Evolutionary conservation across 2,797 vertebrate genomes (phyloP).

Genomic region (Mormyrops attenuatus): DNA sequence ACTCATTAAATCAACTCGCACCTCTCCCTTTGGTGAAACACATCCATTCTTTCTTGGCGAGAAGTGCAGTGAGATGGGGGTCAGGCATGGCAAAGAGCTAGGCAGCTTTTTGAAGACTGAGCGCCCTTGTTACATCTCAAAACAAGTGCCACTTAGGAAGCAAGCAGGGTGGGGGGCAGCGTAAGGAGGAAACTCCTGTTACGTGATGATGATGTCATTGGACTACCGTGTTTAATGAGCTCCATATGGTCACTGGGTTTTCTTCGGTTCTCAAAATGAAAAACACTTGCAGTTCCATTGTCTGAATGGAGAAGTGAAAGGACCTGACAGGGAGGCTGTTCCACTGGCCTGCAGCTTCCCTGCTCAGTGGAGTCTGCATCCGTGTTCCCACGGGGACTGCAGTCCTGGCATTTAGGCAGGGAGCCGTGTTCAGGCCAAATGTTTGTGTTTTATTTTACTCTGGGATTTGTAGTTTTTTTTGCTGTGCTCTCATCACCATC

Average conservation of each 20-base stretch:
- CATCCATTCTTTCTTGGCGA: not conserved
- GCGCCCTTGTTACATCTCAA: slow-evolving; percentile 31
- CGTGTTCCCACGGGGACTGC: not conserved
- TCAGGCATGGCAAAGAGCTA: not conserved
- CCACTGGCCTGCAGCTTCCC: not conserved
- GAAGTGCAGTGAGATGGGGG: not conserved
- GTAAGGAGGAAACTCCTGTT: slow-evolving; percentile 44
- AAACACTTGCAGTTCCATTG: slow-evolving; percentile 2
- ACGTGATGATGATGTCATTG: slow-evolving; percentile 62
- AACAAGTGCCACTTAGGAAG: slow-evolving; percentile 34
- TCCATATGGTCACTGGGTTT: slow-evolving; percentile 47
- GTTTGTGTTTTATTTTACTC: not conserved
- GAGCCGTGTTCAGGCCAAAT: not conserved
- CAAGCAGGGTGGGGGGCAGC: slow-evolving; percentile 32
- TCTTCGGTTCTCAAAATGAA: slow-evolving; percentile 30
- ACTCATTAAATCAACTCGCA: slow-evolving; percentile 29
- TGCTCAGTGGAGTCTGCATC: not conserved
- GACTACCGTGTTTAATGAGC: slow-evolving; percentile 50
- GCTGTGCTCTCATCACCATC: not conserved
- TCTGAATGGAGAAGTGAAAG: not conserved
- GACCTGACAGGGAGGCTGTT: slow-evolving; percentile 9
- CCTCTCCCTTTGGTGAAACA: slow-evolving; percentile 30
- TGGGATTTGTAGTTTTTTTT: slow-evolving; percentile 9
- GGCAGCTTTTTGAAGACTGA: slow-evolving; percentile 20
- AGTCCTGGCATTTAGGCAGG: not conserved